Conservation (phyloP, 2,113 vertebrate genomes). For the Eudyptes chrysolophus region DNA sequence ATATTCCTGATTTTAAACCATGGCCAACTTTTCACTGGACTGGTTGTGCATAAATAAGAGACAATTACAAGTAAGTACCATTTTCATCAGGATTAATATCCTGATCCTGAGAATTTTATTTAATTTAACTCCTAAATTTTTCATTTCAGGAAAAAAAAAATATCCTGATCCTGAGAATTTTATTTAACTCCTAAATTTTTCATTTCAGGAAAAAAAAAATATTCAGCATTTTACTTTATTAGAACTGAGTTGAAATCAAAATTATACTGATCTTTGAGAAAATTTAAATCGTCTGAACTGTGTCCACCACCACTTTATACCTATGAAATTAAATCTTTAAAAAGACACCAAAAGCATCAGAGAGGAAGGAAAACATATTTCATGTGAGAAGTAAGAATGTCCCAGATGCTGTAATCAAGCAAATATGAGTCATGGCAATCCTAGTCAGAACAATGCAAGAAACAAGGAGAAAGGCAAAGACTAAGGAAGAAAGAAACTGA, state of each 20-base stretch:
- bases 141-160: not conserved
- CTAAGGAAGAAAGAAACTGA: not conserved
- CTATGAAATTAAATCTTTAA: not conserved
- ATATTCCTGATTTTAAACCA: not conserved
- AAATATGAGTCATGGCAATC: not conserved
- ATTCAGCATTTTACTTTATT: not conserved
- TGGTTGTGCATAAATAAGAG: not conserved
- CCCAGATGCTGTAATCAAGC: not conserved
- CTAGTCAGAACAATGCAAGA: not conserved
- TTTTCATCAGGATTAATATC: not conserved
- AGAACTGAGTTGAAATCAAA: not conserved
- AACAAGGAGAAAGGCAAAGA: not conserved
- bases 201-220: not conserved
- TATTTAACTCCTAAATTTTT: not conserved
- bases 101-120: not conserved
- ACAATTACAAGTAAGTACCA: not conserved
- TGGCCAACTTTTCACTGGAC: not conserved
- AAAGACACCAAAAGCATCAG: not conserved
- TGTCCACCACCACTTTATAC: not conserved
- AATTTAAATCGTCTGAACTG: not conserved
- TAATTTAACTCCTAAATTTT: not conserved
- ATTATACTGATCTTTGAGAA: not conserved
- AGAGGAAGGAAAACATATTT: not conserved
- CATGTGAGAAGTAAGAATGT: not conserved
- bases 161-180: not conserved